Conservation (phyloP, 2,888 invertebrate genomes). For the Acanthococcus lagerstroemiae region DNA sequence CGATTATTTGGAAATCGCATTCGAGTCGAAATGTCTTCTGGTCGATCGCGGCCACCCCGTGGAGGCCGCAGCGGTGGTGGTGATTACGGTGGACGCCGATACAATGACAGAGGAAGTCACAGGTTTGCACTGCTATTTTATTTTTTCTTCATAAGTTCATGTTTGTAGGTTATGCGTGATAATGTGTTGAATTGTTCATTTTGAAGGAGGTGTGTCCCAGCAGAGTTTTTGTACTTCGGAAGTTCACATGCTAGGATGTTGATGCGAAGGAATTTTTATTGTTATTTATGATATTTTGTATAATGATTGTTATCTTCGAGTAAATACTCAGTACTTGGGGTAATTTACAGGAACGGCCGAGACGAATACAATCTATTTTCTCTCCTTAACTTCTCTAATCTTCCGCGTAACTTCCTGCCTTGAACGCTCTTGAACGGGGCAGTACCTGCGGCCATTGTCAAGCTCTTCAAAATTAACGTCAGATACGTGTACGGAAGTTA, state of each 20-base stretch:
- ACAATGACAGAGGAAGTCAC: slow-evolving; percentile 26
- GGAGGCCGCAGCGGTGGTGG: slow-evolving; percentile 33
- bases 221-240: not conserved
- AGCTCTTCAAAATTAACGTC: slow-evolving; percentile 5
- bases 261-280: too few species aligned
- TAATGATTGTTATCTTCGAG: not conserved
- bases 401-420: not conserved
- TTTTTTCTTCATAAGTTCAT: slow-evolving; percentile 13
- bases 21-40: slow-evolving; percentile 88
- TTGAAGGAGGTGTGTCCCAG: not conserved
- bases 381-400: not conserved
- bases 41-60: slow-evolving; percentile 55
- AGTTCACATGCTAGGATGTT: too few species aligned
- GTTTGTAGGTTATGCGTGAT: slow-evolving; percentile 30
- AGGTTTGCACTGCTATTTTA: slow-evolving; percentile 9
- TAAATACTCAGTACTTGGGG: slow-evolving; percentile 28
- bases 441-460: not conserved
- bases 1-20: slow-evolving; percentile 81
- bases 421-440: not conserved
- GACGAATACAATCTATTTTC: slow-evolving; percentile 1
- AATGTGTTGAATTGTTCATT: not conserved
- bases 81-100: slow-evolving; percentile 31
- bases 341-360: slow-evolving; percentile 34
- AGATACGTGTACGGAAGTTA: not conserved
- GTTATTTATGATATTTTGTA: too few species aligned